These are phyloP conservation scores for Mustela lutreola DNA, from an alignment of 2,113 vertebrate species.

Conservation along the genomic window DNA sequence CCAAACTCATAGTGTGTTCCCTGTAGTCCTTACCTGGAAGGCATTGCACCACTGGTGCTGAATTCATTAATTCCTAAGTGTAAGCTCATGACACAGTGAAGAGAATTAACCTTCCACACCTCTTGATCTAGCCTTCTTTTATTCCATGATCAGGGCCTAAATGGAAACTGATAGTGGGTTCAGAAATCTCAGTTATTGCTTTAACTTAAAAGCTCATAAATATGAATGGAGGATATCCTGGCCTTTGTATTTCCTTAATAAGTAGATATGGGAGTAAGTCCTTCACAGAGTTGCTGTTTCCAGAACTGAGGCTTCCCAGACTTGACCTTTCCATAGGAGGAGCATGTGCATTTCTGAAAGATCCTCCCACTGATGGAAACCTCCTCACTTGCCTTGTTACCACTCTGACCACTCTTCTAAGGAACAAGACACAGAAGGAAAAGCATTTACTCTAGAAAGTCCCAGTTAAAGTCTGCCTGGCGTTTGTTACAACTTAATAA, in stretches of 20 bases:
- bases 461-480: neutral
- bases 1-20: accelerated
- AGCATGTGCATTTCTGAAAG: neutral
- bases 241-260: neutral
- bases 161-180: neutral
- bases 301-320: neutral
- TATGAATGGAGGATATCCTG: neutral
- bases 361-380: too few relatives aligned
- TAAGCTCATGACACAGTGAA: accelerated
- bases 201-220: neutral
- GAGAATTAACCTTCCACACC: neutral
- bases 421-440: neutral
- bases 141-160: neutral
- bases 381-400: neutral
- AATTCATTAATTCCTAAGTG: neutral
- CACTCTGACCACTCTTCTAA: neutral
- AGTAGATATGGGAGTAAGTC: neutral
- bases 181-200: neutral
- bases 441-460: neutral
- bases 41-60: neutral
- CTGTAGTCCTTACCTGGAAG: neutral
- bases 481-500: neutral
- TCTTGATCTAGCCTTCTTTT: neutral
- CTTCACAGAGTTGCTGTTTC: neutral
- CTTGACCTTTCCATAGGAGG: neutral